Evolutionary conservation across 2,888 invertebrate species (phyloP).

Genomic region (Hartigia nigra): DNA sequence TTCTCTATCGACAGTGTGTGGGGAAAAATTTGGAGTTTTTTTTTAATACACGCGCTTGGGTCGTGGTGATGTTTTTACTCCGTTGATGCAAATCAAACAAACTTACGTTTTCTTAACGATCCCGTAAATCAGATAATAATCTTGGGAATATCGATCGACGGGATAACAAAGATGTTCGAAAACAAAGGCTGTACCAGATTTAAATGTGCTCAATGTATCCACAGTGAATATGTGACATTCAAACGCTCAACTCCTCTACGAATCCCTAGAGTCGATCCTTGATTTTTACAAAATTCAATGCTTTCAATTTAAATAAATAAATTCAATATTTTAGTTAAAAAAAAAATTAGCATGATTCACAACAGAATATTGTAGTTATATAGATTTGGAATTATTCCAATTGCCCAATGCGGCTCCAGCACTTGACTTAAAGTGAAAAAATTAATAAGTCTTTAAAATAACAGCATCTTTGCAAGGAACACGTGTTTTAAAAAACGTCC

Average conservation of each 20-base stretch:
- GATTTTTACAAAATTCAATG: too few relatives aligned
- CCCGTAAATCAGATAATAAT: neutral
- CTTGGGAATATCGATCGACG: neutral
- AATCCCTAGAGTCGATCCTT: neutral
- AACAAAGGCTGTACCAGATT: neutral
- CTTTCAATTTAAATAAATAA: too few relatives aligned
- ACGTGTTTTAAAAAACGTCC: neutral
- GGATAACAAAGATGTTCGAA: neutral
- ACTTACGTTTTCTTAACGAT: neutral
- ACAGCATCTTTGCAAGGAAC: neutral
- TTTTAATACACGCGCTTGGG: neutral
- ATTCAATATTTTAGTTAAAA: too few relatives aligned
- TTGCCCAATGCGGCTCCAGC: neutral
- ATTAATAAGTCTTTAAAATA: neutral
- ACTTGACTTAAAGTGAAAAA: neutral
- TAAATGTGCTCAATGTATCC: neutral
- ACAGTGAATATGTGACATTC: neutral
- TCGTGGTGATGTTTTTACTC: neutral
- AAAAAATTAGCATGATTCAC: too few relatives aligned
- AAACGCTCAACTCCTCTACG: neutral
- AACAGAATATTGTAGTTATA: neutral
- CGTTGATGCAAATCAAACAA: neutral
- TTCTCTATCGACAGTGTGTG: neutral
- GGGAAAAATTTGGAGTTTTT: neutral
- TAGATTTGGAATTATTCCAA: neutral